Percentiles rank a stretch among this genome's conserved stretches.
phyloP scores from a whole-genome alignment of 2,888 invertebrate genomes.

The Apodemia zela region DNA sequence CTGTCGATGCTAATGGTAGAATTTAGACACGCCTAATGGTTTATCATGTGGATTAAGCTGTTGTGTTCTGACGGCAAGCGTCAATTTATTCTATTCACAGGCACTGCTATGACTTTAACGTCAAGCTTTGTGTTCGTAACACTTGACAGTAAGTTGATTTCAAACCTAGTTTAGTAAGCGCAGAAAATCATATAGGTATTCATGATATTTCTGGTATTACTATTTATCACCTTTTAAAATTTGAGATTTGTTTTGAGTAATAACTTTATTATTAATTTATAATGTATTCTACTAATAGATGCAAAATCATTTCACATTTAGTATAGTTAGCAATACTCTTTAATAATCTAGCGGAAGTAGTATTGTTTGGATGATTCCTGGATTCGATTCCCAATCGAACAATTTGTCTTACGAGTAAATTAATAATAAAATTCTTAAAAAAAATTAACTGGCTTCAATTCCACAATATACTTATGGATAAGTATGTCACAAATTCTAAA shows the following conservation, averaged over 20 bases:
- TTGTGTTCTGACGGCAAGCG: constrained; percentile 50
- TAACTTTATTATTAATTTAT: background rate
- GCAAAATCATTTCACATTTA: background rate
- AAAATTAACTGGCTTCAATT: too few species aligned
- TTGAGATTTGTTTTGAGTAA: background rate
- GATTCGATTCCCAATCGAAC: background rate
- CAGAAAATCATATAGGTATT: background rate
- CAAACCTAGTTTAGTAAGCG: constrained; percentile 10
- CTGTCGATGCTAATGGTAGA: constrained; percentile 57
- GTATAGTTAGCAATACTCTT: background rate
- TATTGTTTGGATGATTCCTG: background rate
- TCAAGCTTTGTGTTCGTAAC: constrained; percentile 16
- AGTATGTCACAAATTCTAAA: too few species aligned
- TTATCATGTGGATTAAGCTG: constrained; percentile 61
- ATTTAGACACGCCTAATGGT: constrained; percentile 65
- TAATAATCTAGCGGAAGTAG: too few species aligned
- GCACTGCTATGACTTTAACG: constrained; percentile 33
- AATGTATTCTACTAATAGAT: background rate
- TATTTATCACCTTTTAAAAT: background rate
- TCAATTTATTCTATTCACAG: constrained; percentile 47
- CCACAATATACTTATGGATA: too few species aligned
- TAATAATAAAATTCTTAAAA: too few species aligned
- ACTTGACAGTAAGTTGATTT: constrained; percentile 11
- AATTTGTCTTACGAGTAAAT: too few species aligned
- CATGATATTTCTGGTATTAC: background rate